A percentile compares a stretch with the other conserved stretches of the same genome.
These are phyloP conservation scores for Drosophila anceps DNA, from an alignment of 2,888 invertebrate genomes.

Conservation along the genomic window DNA sequence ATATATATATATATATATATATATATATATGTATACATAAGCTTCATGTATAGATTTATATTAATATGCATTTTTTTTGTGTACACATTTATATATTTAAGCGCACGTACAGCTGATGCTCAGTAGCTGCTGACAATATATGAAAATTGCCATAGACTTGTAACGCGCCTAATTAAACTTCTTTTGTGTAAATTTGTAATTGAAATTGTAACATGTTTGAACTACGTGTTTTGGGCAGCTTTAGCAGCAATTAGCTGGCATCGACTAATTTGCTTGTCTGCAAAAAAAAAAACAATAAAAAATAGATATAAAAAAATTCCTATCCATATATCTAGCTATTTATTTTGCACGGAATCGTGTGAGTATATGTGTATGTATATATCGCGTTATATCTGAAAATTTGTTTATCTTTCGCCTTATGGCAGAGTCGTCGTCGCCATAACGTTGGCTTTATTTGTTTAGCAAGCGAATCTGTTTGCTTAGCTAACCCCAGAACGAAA, in stretches of 20 bases:
- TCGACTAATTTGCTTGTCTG: conserved; percentile 10
- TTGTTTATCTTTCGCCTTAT: conserved; percentile 55
- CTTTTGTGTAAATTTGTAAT: background rate
- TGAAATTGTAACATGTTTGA: background rate
- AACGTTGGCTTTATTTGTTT: conserved; percentile 46
- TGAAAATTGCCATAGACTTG: background rate
- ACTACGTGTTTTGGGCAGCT: background rate
- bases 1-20: background rate
- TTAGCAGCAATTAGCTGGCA: conserved; percentile 12
- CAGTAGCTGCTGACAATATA: background rate
- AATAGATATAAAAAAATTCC: background rate
- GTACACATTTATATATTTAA: background rate
- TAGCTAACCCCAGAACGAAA: conserved; percentile 18
- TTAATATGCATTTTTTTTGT: background rate
- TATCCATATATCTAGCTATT: conserved; percentile 5
- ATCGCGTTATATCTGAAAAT: conserved; percentile 28
- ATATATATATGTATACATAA: background rate
- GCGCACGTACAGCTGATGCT: background rate
- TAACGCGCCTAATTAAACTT: background rate
- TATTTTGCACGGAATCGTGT: conserved; percentile 13
- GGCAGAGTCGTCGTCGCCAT: conserved; percentile 34
- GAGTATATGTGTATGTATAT: conserved; percentile 3
- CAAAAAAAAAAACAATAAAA: background rate
- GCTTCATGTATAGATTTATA: background rate
- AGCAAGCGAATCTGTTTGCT: conserved; percentile 52